Base-by-base conservation (phyloP, 53 echinoderm and acorn worm species). In the Antedon mediterranea region DNA sequence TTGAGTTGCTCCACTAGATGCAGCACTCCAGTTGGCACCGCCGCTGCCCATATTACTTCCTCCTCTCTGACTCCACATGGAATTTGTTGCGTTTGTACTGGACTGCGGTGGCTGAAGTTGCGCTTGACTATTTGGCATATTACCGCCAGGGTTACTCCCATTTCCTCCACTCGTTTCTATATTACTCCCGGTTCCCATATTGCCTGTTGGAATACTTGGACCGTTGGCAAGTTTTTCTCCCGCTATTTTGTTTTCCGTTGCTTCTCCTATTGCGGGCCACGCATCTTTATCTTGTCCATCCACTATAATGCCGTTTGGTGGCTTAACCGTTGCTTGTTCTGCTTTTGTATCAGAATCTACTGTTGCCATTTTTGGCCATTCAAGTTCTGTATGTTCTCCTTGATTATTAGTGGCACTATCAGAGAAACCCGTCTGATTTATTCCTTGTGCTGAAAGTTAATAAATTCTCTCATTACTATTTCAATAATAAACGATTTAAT, bases 261-360 rank as follows among this genome's bases (percentile, higher is more conserved):
- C 34, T 26, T 78, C 82, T 20, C 75, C 83, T 42, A 88, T 88
- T 72, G 84, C 84, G 72, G 88, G 88, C 88, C 88, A 88, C 30
- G 84, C 80, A 80, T 88, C 88, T 78, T 80, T 83, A 75, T 88
- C 88, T 74, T 84, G 83, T 77, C 81, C 88, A 78, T 88, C 88
- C 76, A 88, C 88, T 30, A 88, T 84, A 72, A 88, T 83, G 43
- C 80, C 80, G 42, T 81, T 81, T 31, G 30, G 37, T 3, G 57
- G 14, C 57, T 57, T 57, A 18, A 26, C 2, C 2, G 57, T 23
- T 3, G 57, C 57, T 23, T 57, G 57, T 23, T 57, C 57, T 57
- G 57, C 15, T 18, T 57, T 57, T 15, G 57, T 57, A 23, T 57
- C 57, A 23, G 57, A 26, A 57, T 57, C 57, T 15, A 57, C 57